A percentile compares a stretch with the other conserved stretches of the same genome.
phyloP scores from a whole-genome alignment of 2,888 invertebrate species.

The Hymenopus coronatus region DNA sequence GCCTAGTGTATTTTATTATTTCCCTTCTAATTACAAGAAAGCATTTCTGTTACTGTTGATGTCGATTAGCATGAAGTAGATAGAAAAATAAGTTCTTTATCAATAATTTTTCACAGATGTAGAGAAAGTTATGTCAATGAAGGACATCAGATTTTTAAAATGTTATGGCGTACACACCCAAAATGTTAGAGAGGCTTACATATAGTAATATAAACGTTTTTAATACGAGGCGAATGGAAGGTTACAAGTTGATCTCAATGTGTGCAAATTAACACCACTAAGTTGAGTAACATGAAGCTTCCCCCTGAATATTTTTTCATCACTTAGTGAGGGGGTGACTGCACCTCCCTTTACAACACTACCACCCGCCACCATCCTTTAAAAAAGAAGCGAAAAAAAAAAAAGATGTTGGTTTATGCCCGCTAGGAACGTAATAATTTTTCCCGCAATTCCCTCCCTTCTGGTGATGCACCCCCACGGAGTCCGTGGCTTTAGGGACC shows the following conservation, averaged over 20 bases:
- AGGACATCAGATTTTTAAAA: too few relatives aligned
- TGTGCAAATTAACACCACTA: background rate
- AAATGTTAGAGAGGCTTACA: too few relatives aligned
- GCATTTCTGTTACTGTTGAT: too few relatives aligned
- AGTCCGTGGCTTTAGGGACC: conserved; percentile 12
- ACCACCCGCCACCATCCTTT: conserved; percentile 6
- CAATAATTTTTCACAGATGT: too few relatives aligned
- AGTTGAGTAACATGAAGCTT: background rate
- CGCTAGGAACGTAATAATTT: conserved; percentile 17
- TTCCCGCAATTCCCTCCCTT: conserved; percentile 1
- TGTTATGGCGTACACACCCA: too few relatives aligned
- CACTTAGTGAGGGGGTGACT: background rate
- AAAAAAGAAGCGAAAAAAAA: background rate
- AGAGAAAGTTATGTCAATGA: too few relatives aligned
- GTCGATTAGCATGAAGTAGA: too few relatives aligned
- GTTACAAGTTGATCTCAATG: background rate
- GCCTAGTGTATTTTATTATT: too few relatives aligned
- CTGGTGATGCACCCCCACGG: conserved; percentile 7
- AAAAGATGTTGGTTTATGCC: conserved; percentile 2
- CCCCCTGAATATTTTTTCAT: background rate
- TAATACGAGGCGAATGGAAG: background rate
- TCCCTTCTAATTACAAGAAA: too few relatives aligned
- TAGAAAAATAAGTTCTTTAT: too few relatives aligned
- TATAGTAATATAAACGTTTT: too few relatives aligned
- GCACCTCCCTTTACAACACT: background rate